A percentile compares a stretch with the other conserved stretches of the same genome.
Evolutionary conservation across 2,888 invertebrate genomes (phyloP).

Genomic region (Galeruca laticollis): DNA sequence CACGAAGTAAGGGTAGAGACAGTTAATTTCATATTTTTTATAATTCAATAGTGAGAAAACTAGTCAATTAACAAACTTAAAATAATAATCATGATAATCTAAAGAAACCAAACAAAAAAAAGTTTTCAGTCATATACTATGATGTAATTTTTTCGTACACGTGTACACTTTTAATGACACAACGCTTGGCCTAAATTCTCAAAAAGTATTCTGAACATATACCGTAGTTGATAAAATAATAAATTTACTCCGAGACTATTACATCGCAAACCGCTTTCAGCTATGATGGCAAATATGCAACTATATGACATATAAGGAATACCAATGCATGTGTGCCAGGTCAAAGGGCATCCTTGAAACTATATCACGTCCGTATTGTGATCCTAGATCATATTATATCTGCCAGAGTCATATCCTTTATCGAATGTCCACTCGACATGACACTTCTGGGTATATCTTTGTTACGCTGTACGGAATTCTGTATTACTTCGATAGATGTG

Average conservation of each 20-base stretch:
- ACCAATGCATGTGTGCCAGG: conserved; percentile 59
- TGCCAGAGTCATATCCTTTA: conserved; percentile 53
- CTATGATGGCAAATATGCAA: conserved; percentile 50
- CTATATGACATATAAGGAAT: conserved; percentile 53
- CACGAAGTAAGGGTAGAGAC: too few species aligned
- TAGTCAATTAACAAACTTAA: too few species aligned
- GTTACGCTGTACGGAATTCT: conserved; percentile 43
- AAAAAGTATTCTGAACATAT: conserved; percentile 1
- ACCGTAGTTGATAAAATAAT: conserved; percentile 5
- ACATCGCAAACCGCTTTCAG: conserved; percentile 12
- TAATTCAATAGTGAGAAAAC: too few species aligned
- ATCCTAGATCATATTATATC: conserved; percentile 55
- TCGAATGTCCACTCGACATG: conserved; percentile 45
- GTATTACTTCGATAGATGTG: conserved; percentile 16
- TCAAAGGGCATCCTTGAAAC: conserved; percentile 56
- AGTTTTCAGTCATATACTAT: not conserved
- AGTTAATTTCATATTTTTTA: too few species aligned
- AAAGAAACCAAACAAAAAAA: not conserved
- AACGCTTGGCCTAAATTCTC: not conserved
- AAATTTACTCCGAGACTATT: not conserved
- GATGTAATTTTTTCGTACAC: not conserved
- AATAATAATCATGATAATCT: too few species aligned
- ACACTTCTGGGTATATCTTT: conserved; percentile 45
- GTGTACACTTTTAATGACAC: not conserved
- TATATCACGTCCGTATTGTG: conserved; percentile 56